Evolutionary conservation across 2,797 vertebrate genomes (phyloP).

Genomic region (Heteromormyrus szaboi): DNA sequence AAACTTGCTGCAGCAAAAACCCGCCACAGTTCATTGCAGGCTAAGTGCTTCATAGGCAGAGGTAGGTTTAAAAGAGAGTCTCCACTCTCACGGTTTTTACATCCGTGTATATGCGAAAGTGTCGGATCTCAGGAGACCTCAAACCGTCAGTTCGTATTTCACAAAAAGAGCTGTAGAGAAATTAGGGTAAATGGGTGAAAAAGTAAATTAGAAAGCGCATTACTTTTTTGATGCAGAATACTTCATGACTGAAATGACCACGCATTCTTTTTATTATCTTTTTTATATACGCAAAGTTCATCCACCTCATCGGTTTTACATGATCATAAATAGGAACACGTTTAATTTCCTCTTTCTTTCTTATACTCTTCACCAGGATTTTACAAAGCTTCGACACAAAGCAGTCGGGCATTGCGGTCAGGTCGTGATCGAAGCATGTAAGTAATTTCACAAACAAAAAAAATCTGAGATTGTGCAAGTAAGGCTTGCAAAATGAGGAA

Average conservation of each 20-base stretch:
- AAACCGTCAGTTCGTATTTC: neutral
- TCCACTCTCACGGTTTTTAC: neutral
- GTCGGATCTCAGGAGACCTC: neutral
- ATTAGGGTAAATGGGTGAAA: neutral
- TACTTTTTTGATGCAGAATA: neutral
- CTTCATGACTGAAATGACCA: neutral
- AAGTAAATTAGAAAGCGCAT: neutral
- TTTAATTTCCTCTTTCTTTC: slow-evolving; percentile 2
- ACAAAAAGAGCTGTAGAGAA: neutral
- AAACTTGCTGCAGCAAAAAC: neutral
- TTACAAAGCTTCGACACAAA: neutral
- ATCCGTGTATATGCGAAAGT: neutral
- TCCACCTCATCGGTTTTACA: neutral
- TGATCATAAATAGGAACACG: neutral
- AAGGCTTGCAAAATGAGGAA: neutral
- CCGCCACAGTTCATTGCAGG: neutral
- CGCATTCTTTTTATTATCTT: neutral
- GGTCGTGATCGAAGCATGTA: neutral
- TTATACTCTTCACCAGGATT: neutral
- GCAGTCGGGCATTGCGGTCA: neutral
- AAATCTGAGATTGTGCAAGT: neutral
- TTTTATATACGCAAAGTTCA: neutral
- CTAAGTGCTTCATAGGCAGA: neutral
- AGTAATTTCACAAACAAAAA: neutral
- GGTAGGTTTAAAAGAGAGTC: neutral